These are phyloP conservation scores for Neodon shergylaensis DNA, from an alignment of 2,113 vertebrate species.

Conservation along the genomic window DNA sequence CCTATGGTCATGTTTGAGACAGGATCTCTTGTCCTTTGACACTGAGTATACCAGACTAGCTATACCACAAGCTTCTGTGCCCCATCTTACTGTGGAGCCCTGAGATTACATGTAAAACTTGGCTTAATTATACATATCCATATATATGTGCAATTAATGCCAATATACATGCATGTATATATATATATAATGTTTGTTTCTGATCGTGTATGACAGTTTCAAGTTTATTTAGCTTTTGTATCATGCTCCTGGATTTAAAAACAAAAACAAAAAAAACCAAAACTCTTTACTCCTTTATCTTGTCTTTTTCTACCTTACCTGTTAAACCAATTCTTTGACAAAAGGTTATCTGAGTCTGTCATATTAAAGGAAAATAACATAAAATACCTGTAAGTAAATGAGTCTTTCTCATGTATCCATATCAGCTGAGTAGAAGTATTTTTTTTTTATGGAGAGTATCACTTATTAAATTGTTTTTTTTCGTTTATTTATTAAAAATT, in stretches of 20 bases:
- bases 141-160: not conserved
- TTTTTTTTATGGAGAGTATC: no score
- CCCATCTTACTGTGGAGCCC: not conserved
- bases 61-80: not conserved
- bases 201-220: not conserved
- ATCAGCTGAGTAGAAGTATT: not conserved
- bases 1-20: not conserved
- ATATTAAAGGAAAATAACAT: not conserved
- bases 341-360: not conserved
- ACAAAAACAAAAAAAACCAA: not conserved
- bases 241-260: not conserved
- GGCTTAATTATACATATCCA: not conserved
- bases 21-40: not conserved
- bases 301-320: not conserved
- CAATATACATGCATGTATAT: no score
- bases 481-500: no score
- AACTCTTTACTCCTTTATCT: not conserved
- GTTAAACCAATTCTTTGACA: not conserved
- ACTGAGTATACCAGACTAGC: not conserved
- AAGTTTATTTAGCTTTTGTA: not conserved
- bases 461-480: no score
- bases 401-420: not conserved
- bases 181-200: not conserved
- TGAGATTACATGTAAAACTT: not conserved
- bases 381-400: not conserved